Evolutionary conservation across 2,113 vertebrate species (phyloP), one percentile per base, ranked within the genome.

Genomic region (Butorides virescens): DNA sequence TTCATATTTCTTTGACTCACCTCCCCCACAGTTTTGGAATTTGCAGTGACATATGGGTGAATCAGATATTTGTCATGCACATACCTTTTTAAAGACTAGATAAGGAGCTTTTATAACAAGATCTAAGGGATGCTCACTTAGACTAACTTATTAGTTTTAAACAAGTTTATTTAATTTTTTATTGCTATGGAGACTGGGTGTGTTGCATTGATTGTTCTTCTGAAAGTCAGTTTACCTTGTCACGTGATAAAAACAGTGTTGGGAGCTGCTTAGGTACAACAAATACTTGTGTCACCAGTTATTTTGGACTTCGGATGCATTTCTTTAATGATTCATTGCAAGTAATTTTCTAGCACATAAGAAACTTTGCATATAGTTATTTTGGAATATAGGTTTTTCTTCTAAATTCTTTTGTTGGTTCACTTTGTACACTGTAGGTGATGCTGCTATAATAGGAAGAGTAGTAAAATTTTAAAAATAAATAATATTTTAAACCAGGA

Each of bases 1-100:
- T 95, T 95, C 94, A 27, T 95, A 74, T 86, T 94, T 91, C 82
- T 93, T 95, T 94, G 93, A 96, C 95, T 97, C 86, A 62, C 76
- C 93, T 94, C 89, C 93, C 89, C 97, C 95, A 91, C 52, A 63
- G 4, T 87, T 92, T 80, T 82, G 78, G 92, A 87, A 84, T 97
- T 96, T 96, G 67, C 70, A 71, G 63, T 62, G 74, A 92, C 74
- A 76, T 72, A 25, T 72, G 91, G 90, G 68, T 97, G 96, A 97
- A 91, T 97, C 90, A 96, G 73, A 37, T 90, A 79, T 92, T 94
- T 84, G 77, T 96, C 67, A 62, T 62, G 59, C 67, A 87, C 34
- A 32, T 87, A 85, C 71, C 37, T 82, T 92, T 94, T 91, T 39
- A 82, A 96, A 93, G 81, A 93, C 71, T 22, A 73, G 90, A 42